Base-by-base conservation (phyloP, 2,888 invertebrate genomes). In the Rhyacophila evoluta region DNA sequence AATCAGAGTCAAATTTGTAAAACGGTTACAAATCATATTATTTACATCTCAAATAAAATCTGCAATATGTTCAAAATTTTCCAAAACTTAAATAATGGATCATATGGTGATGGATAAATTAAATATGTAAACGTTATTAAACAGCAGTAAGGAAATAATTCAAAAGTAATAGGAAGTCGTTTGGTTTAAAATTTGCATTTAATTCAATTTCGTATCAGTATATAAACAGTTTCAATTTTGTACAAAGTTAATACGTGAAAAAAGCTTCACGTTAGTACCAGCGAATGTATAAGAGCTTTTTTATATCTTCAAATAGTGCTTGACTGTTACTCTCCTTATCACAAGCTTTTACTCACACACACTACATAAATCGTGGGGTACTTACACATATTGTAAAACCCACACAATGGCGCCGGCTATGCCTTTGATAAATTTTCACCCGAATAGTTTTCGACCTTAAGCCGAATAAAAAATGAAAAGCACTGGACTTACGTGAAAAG, bases 381-480 rank as follows among this genome's bases (percentile, higher is more conserved):
- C 55, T 55, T 55, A 55, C 55, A 55, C 55, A 55, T 55, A 55
- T 69, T 69, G 69, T 28, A n/a, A 69, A 69, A 28, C 69, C 69
- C 33, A 69, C 15, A 33, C 69, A 69, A 33, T 28, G 69, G 69
- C 69, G 19, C 8, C 15, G 19, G 55, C 55, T 1, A 55, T 55
- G 55, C 55, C 76, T 37, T 38, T 78, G 78, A 78, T 78, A 78
- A 78, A 78, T 78, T 38, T 78, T 33, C 74, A 70, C 74, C 67
- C 74, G 74, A 37, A 74, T 77, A 78, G 74, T 70, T 78, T 78
- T 74, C 74, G 78, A 78, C 78, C 78, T 74, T 28, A 78, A 39
- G 74, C 69, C 69, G 36, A 74, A 78, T 78, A 78, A 78, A 78
- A 78, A 74, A 78, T 78, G 74, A 67, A 41, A 73, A 68, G 72